These are phyloP conservation scores for Willowsia nigromaculata DNA, from an alignment of 2,888 invertebrate genomes.

Conservation along the genomic window DNA sequence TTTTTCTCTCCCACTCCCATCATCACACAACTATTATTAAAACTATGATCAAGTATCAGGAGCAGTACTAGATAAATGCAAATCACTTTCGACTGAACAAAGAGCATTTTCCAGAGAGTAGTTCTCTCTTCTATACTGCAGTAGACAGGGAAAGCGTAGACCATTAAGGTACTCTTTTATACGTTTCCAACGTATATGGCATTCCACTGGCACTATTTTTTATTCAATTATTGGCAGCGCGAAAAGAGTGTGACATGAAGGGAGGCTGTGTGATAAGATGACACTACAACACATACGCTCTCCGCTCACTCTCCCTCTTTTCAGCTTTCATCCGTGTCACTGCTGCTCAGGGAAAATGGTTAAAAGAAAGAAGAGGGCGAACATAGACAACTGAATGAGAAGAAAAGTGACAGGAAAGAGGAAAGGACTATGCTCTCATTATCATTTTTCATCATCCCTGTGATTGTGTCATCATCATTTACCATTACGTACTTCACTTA, in stretches of 20 bases:
- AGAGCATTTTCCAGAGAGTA: neutral
- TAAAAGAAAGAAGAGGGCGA: neutral
- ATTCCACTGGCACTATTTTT: neutral
- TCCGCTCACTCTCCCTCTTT: neutral
- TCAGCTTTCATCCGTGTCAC: neutral
- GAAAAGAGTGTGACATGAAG: neutral
- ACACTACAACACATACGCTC: neutral
- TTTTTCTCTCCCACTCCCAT: neutral
- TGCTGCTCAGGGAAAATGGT: neutral
- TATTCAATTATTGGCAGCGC: neutral
- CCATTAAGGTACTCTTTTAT: neutral
- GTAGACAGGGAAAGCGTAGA: too few relatives aligned
- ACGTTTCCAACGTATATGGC: neutral
- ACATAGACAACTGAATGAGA: neutral
- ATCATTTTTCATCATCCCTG: slow-evolving; percentile 21
- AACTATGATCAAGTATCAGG: neutral
- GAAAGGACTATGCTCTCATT: slow-evolving; percentile 16
- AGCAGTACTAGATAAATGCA: neutral
- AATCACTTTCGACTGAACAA: slow-evolving; percentile 40
- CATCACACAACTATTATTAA: neutral
- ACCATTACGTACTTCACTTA: neutral
- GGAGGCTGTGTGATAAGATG: slow-evolving; percentile 1
- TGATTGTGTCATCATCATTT: neutral
- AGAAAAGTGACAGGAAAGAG: neutral
- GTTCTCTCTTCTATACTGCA: neutral